Percentiles rank a stretch among this genome's conserved stretches.
These are phyloP conservation scores for Brienomyrus brachyistius DNA, from an alignment of 2,113 vertebrate species.

Conservation along the genomic window DNA sequence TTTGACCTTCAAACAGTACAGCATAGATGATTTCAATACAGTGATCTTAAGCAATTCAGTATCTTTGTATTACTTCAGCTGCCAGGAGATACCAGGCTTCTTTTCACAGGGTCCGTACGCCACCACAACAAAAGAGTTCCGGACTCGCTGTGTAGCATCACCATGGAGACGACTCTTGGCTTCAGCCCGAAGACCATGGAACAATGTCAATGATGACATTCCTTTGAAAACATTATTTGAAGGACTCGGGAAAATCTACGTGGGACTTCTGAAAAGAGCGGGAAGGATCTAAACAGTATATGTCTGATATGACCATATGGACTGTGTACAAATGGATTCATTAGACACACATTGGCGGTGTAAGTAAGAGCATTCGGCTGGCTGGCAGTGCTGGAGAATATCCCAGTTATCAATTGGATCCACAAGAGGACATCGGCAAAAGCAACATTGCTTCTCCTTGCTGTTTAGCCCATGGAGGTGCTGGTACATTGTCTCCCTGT, in stretches of 20 bases:
- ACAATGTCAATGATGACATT: neutral
- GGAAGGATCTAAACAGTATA: neutral
- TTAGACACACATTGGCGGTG: neutral
- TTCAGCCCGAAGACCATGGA: neutral
- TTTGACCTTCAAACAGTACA: neutral
- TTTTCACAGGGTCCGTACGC: neutral
- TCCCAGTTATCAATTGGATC: neutral
- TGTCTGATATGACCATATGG: neutral
- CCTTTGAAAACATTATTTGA: conserved; percentile 12
- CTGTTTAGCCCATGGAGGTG: neutral
- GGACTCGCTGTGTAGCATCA: neutral
- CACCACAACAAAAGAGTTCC: neutral
- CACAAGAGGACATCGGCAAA: neutral
- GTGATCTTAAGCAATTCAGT: neutral
- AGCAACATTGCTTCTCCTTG: neutral
- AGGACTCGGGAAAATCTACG: neutral
- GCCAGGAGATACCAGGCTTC: neutral
- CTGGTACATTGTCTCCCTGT: neutral
- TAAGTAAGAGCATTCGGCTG: too few relatives aligned
- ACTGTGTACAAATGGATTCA: neutral
- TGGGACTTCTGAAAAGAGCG: neutral
- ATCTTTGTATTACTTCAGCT: neutral
- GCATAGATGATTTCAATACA: neutral
- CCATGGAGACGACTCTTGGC: conserved; percentile 10
- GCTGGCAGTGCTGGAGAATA: neutral